phyloP scores from a whole-genome alignment of 2,113 vertebrate genomes.

The Chrysemys picta region DNA sequence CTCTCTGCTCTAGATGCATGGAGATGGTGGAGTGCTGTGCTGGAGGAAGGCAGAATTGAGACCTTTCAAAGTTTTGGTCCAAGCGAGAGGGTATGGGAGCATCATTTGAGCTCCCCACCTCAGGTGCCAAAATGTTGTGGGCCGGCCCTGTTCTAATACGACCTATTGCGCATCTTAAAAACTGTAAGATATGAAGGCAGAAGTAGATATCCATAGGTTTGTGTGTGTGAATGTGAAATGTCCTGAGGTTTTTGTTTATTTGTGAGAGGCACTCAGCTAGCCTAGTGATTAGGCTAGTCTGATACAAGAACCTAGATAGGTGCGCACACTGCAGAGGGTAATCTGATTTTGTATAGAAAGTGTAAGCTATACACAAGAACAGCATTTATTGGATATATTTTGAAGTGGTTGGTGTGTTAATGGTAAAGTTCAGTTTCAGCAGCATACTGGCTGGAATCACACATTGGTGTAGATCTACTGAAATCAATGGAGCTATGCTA shows the following conservation, averaged over 20 bases:
- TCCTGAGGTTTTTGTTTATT: background rate
- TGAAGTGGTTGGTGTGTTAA: background rate
- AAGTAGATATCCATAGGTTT: background rate
- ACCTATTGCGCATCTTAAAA: slow-evolving; percentile 5
- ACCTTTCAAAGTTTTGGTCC: too few species aligned
- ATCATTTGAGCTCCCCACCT: too few species aligned
- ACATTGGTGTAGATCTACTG: background rate
- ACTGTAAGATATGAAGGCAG: background rate
- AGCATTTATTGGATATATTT: background rate
- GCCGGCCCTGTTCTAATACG: background rate
- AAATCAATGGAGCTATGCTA: background rate
- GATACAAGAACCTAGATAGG: background rate
- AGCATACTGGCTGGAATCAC: background rate
- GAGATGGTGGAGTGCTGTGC: too few species aligned
- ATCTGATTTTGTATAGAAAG: background rate
- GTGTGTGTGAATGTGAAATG: background rate
- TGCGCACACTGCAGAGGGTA: background rate
- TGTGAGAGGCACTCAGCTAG: background rate
- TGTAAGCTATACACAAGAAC: background rate
- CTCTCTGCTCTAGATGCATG: too few species aligned
- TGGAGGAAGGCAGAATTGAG: too few species aligned
- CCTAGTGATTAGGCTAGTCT: background rate
- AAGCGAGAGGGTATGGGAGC: too few species aligned
- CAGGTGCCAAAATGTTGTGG: too few species aligned
- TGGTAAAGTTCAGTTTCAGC: background rate